Percentiles rank a stretch among this genome's conserved stretches.
These are phyloP conservation scores for Eulemur rufifrons DNA, from an alignment of 2,113 vertebrate genomes.

Conservation along the genomic window DNA sequence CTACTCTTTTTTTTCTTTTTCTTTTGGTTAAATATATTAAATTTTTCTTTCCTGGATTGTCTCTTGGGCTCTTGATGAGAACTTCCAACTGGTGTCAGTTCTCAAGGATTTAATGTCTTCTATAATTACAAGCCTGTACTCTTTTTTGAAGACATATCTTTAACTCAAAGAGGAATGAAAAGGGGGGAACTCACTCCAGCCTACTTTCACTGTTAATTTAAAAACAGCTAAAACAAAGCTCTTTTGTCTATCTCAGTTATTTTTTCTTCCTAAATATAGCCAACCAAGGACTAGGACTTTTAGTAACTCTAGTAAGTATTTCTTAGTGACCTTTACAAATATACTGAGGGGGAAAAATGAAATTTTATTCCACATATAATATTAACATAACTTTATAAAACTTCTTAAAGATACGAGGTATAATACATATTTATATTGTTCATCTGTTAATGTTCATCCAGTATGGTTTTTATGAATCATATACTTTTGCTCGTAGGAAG, in stretches of 20 bases:
- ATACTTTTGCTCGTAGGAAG: neutral
- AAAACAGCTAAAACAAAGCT: constrained; percentile 25
- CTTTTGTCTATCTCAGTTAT: neutral
- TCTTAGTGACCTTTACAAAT: neutral
- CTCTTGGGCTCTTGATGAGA: neutral
- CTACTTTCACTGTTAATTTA: neutral
- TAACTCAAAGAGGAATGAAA: neutral
- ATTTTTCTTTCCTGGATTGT: neutral
- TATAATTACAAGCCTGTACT: neutral
- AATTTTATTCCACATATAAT: neutral
- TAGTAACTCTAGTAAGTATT: neutral
- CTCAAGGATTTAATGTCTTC: neutral
- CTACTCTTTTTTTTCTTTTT: neutral
- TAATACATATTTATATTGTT: neutral
- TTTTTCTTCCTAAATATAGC: neutral
- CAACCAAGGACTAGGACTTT: neutral
- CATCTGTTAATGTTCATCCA: neutral
- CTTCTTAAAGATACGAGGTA: neutral
- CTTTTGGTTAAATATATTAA: neutral
- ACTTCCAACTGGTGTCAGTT: neutral
- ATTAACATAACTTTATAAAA: neutral
- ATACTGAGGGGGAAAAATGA: neutral
- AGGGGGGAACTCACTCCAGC: neutral
- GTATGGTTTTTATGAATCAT: neutral
- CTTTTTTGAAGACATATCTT: neutral